Evolutionary conservation across 2,888 invertebrate species (phyloP), one percentile per base, ranked within the genome.

Genomic region (Platycnemis pennipes): DNA sequence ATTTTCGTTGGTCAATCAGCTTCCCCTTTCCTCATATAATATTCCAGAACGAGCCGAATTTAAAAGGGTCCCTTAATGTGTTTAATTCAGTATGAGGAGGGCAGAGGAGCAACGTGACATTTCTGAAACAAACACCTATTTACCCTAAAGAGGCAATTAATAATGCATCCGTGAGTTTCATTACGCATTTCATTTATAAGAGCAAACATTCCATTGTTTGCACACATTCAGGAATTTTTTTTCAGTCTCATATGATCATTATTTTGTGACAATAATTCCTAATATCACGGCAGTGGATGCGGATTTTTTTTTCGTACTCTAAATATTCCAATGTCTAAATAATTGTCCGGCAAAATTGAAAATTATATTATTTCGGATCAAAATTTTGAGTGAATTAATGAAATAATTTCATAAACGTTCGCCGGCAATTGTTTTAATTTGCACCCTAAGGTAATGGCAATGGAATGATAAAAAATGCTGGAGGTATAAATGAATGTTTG

Each of bases 1-100:
- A 56, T 63, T 63, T 63, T 63, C 63, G 63, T n/a, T 63, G 63
- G n/a, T 63, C n/a, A 63, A 63, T 63, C n/a, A n/a, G 63, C 7
- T 63, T 63, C 26, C n/a, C 63, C n/a, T 63, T n/a, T 26, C 63
- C 26, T 63, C 63, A n/a, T n/a, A 63, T 63, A n/a, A 63, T 63
- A 63, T 63, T 63, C 63, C 63, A 5, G 63, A 63, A n/a, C 3
- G 63, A 63, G 63, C n/a, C 2, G n/a, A 63, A 63, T 63, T 63
- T 63, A 63, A 63, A 63, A 63, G 26, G 63, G 63, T 1, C 63
- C 63, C 31, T 31, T 77, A 77, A 37, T 77, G 37, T 3, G 2
- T 37, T 26, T 37, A 37, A 77, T 77, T 77, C 77, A 0, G 77
- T 13, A 77, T 77, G 11, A 77, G 31, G 37, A 77, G 77, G 16